Evolutionary conservation across 2,888 invertebrate genomes (phyloP).

Genomic region (Drosophila diplacantha): DNA sequence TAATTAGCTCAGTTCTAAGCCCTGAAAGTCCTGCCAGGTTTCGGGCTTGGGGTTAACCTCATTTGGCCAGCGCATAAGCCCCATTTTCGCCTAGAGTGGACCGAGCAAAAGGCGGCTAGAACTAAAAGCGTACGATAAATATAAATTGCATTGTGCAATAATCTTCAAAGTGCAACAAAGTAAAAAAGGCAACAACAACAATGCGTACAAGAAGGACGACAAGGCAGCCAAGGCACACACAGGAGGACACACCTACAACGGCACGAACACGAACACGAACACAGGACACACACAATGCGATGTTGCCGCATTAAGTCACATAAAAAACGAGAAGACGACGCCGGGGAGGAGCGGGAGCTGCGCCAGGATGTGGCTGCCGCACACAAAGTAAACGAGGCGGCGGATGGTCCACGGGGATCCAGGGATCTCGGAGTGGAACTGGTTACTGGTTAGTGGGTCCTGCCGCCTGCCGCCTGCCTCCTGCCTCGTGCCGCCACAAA

Average conservation of each 20-base stretch:
- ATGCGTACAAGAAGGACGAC: slow-evolving; percentile 34
- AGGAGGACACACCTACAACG: slow-evolving; percentile 2
- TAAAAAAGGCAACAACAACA: slow-evolving; percentile 45
- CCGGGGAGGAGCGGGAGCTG: slow-evolving; percentile 6
- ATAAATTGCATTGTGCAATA: slow-evolving; percentile 73
- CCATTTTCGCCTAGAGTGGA: neutral
- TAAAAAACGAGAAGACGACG: slow-evolving; percentile 52
- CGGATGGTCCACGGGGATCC: slow-evolving; percentile 14
- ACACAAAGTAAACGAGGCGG: slow-evolving; percentile 56
- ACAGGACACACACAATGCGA: slow-evolving; percentile 45
- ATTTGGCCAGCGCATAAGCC: slow-evolving; percentile 8
- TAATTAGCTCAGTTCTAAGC: neutral
- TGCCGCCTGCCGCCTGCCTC: neutral
- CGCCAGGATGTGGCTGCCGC: slow-evolving; percentile 43
- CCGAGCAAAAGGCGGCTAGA: slow-evolving; percentile 51
- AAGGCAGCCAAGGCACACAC: slow-evolving; percentile 12
- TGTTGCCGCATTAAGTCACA: slow-evolving; percentile 57
- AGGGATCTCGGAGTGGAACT: neutral
- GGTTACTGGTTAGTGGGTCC: neutral
- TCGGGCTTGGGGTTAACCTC: neutral
- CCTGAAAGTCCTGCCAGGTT: neutral
- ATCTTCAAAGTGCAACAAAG: slow-evolving; percentile 72
- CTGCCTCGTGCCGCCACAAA: slow-evolving; percentile 25
- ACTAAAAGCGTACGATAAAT: slow-evolving; percentile 68
- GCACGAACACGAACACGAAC: slow-evolving; percentile 10